Conservation (phyloP, 1,140 invertebrate species). For the Macrobrachium nipponense region DNA sequence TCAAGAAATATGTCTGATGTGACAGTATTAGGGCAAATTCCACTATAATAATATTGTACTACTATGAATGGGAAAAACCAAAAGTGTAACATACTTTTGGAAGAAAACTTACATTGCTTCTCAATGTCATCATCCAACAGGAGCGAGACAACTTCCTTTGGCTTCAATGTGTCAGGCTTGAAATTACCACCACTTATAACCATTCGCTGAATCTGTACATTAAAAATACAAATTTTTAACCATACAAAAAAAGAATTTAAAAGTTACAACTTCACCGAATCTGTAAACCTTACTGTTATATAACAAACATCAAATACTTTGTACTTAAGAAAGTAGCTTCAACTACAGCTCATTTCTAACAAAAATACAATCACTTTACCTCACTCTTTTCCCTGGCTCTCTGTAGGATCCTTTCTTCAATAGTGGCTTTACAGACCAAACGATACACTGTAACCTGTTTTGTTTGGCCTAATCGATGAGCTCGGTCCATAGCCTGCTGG, state of each 20-base stretch:
- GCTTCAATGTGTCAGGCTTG: slow-evolving; percentile 93
- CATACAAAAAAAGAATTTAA: not conserved
- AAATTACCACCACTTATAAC: slow-evolving; percentile 97
- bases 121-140: slow-evolving; percentile 92
- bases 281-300: not conserved
- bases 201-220: slow-evolving; percentile 92
- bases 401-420: slow-evolving; percentile 91
- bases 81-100: no score
- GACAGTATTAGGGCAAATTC: not conserved
- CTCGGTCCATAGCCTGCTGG: slow-evolving; percentile 94
- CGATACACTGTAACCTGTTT: slow-evolving; percentile 87
- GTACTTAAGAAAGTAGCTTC: no score
- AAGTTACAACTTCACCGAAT: not conserved
- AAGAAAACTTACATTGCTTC: slow-evolving; percentile 55
- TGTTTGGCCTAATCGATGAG: slow-evolving; percentile 81
- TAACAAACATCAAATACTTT: no score
- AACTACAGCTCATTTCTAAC: not conserved
- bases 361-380: slow-evolving; percentile 70
- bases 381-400: slow-evolving; percentile 91
- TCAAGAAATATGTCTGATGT: no score
- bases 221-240: not conserved
- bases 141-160: slow-evolving; percentile 95
- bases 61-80: no score
- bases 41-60: not conserved
- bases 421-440: slow-evolving; percentile 90